These are phyloP conservation scores for Raphicerus campestris DNA, from an alignment of 2,113 vertebrate species.

Conservation along the genomic window DNA sequence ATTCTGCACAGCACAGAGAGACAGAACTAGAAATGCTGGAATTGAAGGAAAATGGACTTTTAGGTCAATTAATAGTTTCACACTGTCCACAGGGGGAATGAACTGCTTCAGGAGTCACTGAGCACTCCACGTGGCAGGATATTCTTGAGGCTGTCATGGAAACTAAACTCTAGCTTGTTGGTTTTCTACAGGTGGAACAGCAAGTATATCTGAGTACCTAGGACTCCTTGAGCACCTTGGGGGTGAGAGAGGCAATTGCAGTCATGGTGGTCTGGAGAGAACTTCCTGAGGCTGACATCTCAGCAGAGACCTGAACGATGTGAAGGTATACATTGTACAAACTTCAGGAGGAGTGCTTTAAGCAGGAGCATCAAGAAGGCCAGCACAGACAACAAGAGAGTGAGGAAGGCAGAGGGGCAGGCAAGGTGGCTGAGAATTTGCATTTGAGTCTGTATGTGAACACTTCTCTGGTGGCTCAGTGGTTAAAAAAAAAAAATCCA, in stretches of 20 bases:
- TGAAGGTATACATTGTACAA: background rate
- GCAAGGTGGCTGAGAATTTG: background rate
- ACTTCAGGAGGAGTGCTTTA: background rate
- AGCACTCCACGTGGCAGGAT: background rate
- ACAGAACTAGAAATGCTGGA: background rate
- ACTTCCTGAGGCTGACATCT: background rate
- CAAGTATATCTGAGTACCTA: background rate
- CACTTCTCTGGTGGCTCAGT: background rate
- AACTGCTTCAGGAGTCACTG: background rate
- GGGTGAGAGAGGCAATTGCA: background rate
- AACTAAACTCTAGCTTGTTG: background rate
- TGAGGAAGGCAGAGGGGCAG: background rate
- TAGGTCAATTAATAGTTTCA: background rate
- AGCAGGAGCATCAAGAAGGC: background rate
- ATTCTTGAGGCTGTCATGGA: background rate
- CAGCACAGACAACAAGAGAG: background rate
- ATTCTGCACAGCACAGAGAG: background rate
- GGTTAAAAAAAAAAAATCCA: background rate
- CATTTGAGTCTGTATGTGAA: background rate
- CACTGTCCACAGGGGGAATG: background rate
- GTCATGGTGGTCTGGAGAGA: background rate
- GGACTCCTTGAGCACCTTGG: background rate
- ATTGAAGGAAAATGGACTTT: constrained; percentile 1
- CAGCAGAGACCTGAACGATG: background rate
- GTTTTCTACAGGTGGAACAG: background rate